Percentiles rank a stretch among this genome's conserved stretches.
Conservation (phyloP, 2,113 vertebrate species). For the Indicator indicator region DNA sequence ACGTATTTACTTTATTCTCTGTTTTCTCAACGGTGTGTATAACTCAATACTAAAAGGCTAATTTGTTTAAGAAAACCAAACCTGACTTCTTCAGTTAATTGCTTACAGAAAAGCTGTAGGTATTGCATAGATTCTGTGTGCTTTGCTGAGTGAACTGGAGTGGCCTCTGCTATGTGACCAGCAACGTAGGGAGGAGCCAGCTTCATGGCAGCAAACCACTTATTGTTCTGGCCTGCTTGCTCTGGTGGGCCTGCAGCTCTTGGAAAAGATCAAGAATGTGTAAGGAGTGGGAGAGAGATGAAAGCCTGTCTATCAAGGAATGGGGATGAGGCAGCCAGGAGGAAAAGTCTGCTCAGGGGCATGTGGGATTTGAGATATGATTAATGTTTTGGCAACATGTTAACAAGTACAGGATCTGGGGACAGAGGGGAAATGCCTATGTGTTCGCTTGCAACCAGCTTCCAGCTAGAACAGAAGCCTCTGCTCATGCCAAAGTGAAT, state of each 20-base stretch:
- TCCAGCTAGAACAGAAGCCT: not conserved
- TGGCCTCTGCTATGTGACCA: not conserved
- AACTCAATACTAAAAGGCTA: conserved; percentile 68
- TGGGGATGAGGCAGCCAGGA: conserved; percentile 21
- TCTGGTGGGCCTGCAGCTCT: not conserved
- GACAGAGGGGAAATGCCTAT: conserved; percentile 30
- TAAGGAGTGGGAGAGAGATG: conserved; percentile 1
- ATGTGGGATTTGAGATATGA: not conserved
- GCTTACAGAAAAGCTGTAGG: conserved; percentile 59
- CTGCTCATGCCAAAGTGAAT: not conserved
- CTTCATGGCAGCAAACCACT: not conserved
- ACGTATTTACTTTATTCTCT: conserved; percentile 65
- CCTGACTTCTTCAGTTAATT: conserved; percentile 70
- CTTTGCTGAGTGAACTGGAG: conserved; percentile 37
- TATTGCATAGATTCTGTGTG: conserved; percentile 24
- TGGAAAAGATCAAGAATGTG: not conserved
- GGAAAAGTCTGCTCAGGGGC: conserved; percentile 10
- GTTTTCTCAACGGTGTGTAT: conserved; percentile 70
- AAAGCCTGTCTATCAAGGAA: conserved; percentile 44
- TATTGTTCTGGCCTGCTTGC: not conserved
- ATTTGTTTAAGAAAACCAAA: conserved; percentile 72
- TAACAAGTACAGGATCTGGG: conserved; percentile 26
- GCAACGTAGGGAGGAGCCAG: not conserved
- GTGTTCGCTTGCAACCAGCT: not conserved
- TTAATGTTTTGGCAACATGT: conserved; percentile 33